Percentiles rank a stretch among this genome's conserved stretches.
These are phyloP conservation scores for Astur gentilis DNA, from an alignment of 2,113 vertebrate species.

Conservation along the genomic window DNA sequence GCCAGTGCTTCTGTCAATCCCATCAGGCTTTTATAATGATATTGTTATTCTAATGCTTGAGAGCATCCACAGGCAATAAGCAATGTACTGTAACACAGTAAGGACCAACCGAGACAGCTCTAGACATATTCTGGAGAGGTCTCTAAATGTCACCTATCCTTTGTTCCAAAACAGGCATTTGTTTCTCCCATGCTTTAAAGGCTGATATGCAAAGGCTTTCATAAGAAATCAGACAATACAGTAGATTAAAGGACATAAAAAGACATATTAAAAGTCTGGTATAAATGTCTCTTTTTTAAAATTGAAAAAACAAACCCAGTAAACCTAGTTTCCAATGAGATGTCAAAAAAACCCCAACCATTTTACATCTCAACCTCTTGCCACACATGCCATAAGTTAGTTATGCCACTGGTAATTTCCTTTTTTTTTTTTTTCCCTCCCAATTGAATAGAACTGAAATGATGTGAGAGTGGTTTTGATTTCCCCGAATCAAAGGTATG, in stretches of 20 bases:
- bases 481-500: not conserved
- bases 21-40: not conserved
- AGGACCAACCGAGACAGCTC: not conserved
- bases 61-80: not conserved
- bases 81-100: not conserved
- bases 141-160: not conserved
- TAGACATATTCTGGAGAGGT: not conserved
- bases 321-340: not conserved
- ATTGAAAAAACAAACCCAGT: not conserved
- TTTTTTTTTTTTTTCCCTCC: not conserved
- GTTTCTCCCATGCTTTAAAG: not conserved
- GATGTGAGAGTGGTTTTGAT: not conserved
- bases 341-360: fast-evolving
- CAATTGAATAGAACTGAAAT: not conserved
- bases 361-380: not conserved
- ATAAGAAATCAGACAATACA: not conserved
- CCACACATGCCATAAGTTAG: not conserved
- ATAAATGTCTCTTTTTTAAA: not conserved
- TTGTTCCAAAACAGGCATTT: not conserved
- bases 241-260: not conserved
- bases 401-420: not conserved
- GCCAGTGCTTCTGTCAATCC: not conserved
- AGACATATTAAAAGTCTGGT: not conserved
- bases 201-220: not conserved
- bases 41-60: not conserved